Evolutionary conservation across 2,113 vertebrate genomes (phyloP), one percentile per base, ranked within the genome.

Genomic region (Donacobius atricapilla): DNA sequence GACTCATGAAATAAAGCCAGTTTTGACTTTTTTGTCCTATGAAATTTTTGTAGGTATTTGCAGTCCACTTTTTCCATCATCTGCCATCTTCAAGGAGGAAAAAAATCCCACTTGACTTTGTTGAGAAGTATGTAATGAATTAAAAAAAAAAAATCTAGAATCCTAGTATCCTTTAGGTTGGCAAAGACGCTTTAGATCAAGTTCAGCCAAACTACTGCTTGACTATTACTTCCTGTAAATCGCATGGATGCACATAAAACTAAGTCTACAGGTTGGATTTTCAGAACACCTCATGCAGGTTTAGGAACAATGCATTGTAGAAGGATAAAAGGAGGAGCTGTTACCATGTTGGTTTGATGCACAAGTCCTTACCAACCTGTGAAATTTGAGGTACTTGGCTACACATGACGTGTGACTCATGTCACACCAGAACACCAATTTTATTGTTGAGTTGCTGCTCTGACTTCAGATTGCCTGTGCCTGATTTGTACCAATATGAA

Each of bases 401-500:
- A 69, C 0, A 3, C 2, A 1, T 0, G 0, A 60, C 15, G 8
- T 58, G 53, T 37, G 70, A 33, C n/a, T 68, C 14, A 1, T 48
- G n/a, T 54, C 25, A 17, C 39, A 33, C 8, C 40, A 45, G 79
- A 47, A 23, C 37, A 50, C 12, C 31, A 10, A 7, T 71, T 75
- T 61, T 66, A 21, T 71, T 57, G 22, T 35, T 63, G 66, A 22
- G 5, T 68, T 70, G 45, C 78, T 56, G 7, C 25, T n/a, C 16
- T 57, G 54, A 37, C 30, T 72, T 82, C 37, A 33, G 25, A 79
- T 44, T 15, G 8, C 8, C 3, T 58, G 4, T 60, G 31, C 27
- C 53, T 89, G 31, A 27, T 65, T 80, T 85, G 37, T 53, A 45
- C 19, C 12, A 40, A 5, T 56, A 45, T 48, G 50, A 85, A 72